Evolutionary conservation across 2,113 vertebrate genomes (phyloP).

Genomic region (Osmerus mordax): DNA sequence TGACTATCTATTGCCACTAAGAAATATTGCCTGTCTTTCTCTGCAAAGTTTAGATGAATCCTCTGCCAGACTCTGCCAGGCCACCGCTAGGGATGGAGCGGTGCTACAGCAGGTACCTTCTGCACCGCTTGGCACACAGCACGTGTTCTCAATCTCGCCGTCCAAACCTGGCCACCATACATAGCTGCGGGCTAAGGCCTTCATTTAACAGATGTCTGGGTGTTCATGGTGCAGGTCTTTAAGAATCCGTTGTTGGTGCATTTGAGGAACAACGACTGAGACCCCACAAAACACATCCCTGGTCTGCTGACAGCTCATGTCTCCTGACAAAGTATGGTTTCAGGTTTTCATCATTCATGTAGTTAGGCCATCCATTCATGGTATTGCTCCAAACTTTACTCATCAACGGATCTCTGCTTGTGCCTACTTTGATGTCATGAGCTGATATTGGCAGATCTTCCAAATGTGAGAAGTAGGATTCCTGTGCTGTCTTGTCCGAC

Average conservation of each 20-base stretch:
- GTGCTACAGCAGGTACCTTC: neutral
- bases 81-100: conserved; percentile 5
- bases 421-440: too few relatives aligned
- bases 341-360: neutral
- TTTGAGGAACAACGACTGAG: neutral
- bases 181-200: conserved; percentile 1
- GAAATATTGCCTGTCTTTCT: neutral
- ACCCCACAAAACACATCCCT: neutral
- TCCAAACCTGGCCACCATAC: conserved; percentile 6
- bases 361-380: neutral
- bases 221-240: neutral
- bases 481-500: neutral
- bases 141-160: neutral
- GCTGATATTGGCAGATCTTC: too few relatives aligned
- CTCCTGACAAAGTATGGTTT: too few relatives aligned
- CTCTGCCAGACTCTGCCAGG: conserved; percentile 6
- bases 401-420: too few relatives aligned
- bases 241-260: neutral
- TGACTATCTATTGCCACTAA: neutral
- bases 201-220: conserved; percentile 7
- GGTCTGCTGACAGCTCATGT: neutral
- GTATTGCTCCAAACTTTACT: too few relatives aligned
- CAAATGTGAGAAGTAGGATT: too few relatives aligned
- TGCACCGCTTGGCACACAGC: neutral
- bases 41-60: conserved; percentile 1